phyloP scores from a whole-genome alignment of 1,140 invertebrate species.

The Procambarus virginalis region DNA sequence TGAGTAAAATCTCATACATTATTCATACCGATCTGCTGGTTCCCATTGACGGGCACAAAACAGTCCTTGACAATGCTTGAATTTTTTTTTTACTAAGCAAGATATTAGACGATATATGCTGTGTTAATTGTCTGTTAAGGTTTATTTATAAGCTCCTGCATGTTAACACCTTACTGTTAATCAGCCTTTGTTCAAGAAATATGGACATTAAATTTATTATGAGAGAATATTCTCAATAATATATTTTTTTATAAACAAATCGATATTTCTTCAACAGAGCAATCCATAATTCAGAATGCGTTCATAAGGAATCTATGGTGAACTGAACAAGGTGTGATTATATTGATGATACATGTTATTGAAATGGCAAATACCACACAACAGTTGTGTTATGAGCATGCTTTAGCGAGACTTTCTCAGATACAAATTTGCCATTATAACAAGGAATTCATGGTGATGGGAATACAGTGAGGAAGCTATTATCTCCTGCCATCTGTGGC shows the following conservation, averaged over 20 bases:
- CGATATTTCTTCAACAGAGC: slow-evolving; percentile 8
- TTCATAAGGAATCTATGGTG: not conserved
- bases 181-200: not conserved
- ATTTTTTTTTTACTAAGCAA: not conserved
- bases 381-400: too few relatives aligned
- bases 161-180: not conserved
- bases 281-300: not conserved
- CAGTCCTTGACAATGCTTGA: not conserved
- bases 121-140: not conserved
- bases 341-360: too few relatives aligned
- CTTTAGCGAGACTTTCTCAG: too few relatives aligned
- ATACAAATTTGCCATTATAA: too few relatives aligned
- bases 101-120: not conserved
- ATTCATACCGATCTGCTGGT: not conserved
- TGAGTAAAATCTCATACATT: not conserved
- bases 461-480: too few relatives aligned
- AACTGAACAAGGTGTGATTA: not conserved
- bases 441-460: too few relatives aligned
- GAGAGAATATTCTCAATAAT: not conserved
- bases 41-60: not conserved
- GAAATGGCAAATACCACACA: too few relatives aligned
- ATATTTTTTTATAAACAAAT: not conserved
- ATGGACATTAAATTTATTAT: not conserved
- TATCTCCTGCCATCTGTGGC: too few relatives aligned
- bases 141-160: not conserved